Evolutionary conservation across 2,113 vertebrate species (phyloP).

Genomic region (Daubentonia madagascariensis): DNA sequence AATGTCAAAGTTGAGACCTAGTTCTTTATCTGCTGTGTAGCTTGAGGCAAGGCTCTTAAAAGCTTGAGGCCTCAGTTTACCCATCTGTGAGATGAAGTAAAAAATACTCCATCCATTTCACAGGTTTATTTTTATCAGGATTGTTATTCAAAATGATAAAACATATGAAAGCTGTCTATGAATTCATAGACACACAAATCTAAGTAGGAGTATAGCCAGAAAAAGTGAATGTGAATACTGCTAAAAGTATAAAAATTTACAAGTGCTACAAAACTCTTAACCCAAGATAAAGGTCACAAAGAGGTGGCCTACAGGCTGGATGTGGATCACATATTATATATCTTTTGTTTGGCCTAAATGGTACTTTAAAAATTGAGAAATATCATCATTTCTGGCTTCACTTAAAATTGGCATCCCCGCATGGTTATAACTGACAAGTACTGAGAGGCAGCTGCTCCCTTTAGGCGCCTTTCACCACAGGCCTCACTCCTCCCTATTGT

Average conservation of each 20-base stretch:
- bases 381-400: neutral
- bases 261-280: neutral
- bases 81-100: neutral
- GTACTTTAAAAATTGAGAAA: neutral
- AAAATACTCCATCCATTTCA: neutral
- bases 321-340: neutral
- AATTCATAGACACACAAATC: neutral
- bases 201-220: neutral
- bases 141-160: neutral
- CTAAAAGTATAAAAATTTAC: neutral
- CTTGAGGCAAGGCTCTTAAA: neutral
- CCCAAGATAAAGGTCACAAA: neutral
- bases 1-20: neutral
- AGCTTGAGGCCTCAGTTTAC: neutral
- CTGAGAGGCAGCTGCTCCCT: neutral
- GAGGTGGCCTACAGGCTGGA: neutral
- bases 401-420: neutral
- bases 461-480: neutral
- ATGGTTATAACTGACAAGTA: neutral
- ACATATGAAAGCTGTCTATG: neutral
- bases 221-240: neutral
- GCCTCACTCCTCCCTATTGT: neutral
- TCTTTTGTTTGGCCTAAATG: neutral
- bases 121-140: neutral
- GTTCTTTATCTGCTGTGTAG: neutral